Percentiles rank a stretch among this genome's conserved stretches.
These are phyloP conservation scores for Falco naumanni DNA, from an alignment of 2,797 vertebrate species.

Conservation along the genomic window DNA sequence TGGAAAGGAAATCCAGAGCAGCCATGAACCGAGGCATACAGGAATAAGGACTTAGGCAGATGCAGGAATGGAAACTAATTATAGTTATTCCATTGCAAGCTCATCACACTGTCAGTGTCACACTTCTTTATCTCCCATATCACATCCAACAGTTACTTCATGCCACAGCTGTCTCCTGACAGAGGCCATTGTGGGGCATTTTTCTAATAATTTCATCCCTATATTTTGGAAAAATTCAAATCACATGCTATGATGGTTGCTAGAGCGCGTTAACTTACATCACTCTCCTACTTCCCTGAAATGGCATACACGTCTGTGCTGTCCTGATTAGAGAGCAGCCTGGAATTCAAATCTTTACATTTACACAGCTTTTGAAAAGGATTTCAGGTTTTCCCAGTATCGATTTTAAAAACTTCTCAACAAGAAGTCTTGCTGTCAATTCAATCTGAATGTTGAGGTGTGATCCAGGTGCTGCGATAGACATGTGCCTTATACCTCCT, in stretches of 20 bases:
- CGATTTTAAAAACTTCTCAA: not conserved
- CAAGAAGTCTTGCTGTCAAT: not conserved
- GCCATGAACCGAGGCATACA: slow-evolving; percentile 17
- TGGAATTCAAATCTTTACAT: not conserved
- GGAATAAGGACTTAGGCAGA: slow-evolving; percentile 53
- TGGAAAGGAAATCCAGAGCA: slow-evolving; percentile 65
- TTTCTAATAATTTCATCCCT: slow-evolving; percentile 40
- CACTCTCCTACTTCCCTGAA: not conserved
- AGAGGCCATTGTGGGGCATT: slow-evolving; percentile 45
- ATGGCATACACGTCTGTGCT: not conserved
- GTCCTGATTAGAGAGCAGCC: not conserved
- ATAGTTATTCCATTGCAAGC: slow-evolving; percentile 72
- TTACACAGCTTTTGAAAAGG: not conserved
- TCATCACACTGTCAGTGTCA: slow-evolving; percentile 73
- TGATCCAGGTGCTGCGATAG: not conserved
- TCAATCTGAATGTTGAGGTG: not conserved
- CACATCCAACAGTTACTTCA: slow-evolving; percentile 56
- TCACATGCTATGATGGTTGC: not conserved
- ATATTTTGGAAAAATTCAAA: slow-evolving; percentile 22
- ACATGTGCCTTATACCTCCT: not conserved
- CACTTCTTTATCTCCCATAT: slow-evolving; percentile 72
- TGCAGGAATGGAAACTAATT: slow-evolving; percentile 78
- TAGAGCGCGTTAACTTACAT: not conserved
- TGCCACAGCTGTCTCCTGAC: slow-evolving; percentile 59
- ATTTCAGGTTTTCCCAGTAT: not conserved